Evolutionary conservation across 2,888 invertebrate genomes (phyloP).

Genomic region (Oxytorus armatus): DNA sequence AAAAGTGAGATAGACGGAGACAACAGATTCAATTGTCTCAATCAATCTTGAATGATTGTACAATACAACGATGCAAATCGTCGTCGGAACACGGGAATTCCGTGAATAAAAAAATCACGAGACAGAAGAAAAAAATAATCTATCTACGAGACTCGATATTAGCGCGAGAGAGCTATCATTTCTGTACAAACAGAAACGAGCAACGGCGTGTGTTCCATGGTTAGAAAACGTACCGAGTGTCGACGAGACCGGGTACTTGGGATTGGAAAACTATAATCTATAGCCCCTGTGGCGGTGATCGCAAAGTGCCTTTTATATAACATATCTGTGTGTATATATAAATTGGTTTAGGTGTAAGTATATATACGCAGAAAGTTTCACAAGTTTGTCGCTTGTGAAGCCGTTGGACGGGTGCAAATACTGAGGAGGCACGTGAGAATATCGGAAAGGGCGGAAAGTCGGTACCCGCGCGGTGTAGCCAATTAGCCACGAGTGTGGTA

Average conservation of each 20-base stretch:
- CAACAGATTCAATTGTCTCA: constrained; percentile 36
- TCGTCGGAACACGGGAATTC: constrained; percentile 27
- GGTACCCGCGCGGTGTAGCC: constrained; percentile 54
- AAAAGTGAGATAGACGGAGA: background rate
- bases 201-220: constrained; percentile 18
- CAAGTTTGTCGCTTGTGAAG: constrained; percentile 43
- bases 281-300: constrained; percentile 48
- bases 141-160: constrained; percentile 18
- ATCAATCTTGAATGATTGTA: constrained; percentile 50
- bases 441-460: constrained; percentile 62
- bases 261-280: constrained; percentile 55
- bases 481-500: constrained; percentile 64
- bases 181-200: constrained; percentile 11
- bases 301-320: constrained; percentile 24
- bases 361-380: constrained; percentile 36
- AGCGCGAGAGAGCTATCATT: constrained; percentile 31
- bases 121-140: background rate
- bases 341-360: constrained; percentile 4
- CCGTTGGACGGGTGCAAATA: constrained; percentile 25
- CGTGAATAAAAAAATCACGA: constrained; percentile 24
- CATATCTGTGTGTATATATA: background rate
- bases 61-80: constrained; percentile 40
- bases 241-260: constrained; percentile 31
- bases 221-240: constrained; percentile 8
- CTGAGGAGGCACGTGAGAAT: constrained; percentile 54